Evolutionary conservation across 2,888 invertebrate species (phyloP).

Genomic region (Habrosyne pyritoides): DNA sequence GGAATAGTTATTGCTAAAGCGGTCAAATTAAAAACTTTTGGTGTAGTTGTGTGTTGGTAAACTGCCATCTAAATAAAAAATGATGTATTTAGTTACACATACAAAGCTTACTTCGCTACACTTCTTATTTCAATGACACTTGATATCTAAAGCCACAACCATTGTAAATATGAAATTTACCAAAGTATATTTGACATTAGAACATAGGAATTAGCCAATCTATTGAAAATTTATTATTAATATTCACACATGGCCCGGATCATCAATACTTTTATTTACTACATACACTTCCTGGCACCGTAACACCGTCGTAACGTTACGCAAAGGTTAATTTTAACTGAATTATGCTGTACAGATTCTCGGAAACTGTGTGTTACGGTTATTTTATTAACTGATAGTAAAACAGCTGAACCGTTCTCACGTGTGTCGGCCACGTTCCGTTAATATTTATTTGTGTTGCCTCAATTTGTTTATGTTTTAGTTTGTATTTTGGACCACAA

Average conservation of each 20-base stretch:
- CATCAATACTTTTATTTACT: slow-evolving; percentile 20
- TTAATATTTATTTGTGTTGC: slow-evolving; percentile 51
- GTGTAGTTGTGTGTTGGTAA: too few species aligned
- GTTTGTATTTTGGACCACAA: neutral
- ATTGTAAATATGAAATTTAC: too few species aligned
- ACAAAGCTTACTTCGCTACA: too few species aligned
- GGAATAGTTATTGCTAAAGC: too few species aligned
- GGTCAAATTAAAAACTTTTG: too few species aligned
- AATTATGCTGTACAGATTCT: slow-evolving; percentile 43
- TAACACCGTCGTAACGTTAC: slow-evolving; percentile 15
- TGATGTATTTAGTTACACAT: too few species aligned
- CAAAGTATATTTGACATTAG: too few species aligned
- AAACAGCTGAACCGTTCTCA: slow-evolving; percentile 47
- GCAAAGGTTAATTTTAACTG: slow-evolving; percentile 48
- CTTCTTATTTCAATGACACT: too few species aligned
- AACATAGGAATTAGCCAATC: neutral
- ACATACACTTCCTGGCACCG: slow-evolving; percentile 13
- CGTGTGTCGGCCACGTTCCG: slow-evolving; percentile 37
- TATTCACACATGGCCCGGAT: neutral
- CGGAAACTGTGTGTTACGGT: slow-evolving; percentile 41
- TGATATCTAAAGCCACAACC: too few species aligned
- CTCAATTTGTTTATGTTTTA: slow-evolving; percentile 13
- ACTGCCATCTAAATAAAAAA: too few species aligned
- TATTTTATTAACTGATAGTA: slow-evolving; percentile 61
- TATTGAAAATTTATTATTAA: neutral